Conservation (phyloP, 2,113 vertebrate genomes). For the Syrrhaptes paradoxus region DNA sequence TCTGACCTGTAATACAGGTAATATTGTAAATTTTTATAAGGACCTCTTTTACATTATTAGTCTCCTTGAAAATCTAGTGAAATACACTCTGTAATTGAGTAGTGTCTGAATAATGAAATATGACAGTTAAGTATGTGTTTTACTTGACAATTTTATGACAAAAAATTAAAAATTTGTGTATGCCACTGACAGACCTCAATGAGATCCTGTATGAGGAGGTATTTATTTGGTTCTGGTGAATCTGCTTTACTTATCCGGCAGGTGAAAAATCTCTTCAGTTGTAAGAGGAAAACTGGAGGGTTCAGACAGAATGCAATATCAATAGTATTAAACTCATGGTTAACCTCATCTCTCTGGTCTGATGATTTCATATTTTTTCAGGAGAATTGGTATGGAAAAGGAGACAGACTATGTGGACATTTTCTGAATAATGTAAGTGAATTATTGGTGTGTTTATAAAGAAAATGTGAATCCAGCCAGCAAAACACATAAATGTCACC, state of each 20-base stretch:
- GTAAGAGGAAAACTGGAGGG: background rate
- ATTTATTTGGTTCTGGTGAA: background rate
- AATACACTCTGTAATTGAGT: background rate
- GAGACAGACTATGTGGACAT: background rate
- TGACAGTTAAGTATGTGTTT: background rate
- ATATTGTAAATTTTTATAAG: background rate
- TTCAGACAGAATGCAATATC: background rate
- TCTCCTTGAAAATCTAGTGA: background rate
- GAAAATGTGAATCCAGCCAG: background rate
- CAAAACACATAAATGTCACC: background rate
- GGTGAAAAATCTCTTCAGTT: background rate
- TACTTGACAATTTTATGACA: background rate
- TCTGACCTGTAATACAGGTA: background rate
- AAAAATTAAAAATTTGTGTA: background rate
- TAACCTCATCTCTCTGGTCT: background rate
- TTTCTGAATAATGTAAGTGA: background rate
- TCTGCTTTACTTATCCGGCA: background rate
- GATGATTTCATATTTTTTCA: background rate
- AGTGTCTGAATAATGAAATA: background rate
- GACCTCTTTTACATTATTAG: background rate
- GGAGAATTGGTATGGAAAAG: background rate
- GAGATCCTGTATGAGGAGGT: background rate
- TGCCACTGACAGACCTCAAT: background rate
- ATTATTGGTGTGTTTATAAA: background rate
- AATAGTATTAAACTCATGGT: background rate